These are phyloP conservation scores for Sylvicola fuscatus DNA, from an alignment of 2,888 invertebrate species.

Conservation along the genomic window DNA sequence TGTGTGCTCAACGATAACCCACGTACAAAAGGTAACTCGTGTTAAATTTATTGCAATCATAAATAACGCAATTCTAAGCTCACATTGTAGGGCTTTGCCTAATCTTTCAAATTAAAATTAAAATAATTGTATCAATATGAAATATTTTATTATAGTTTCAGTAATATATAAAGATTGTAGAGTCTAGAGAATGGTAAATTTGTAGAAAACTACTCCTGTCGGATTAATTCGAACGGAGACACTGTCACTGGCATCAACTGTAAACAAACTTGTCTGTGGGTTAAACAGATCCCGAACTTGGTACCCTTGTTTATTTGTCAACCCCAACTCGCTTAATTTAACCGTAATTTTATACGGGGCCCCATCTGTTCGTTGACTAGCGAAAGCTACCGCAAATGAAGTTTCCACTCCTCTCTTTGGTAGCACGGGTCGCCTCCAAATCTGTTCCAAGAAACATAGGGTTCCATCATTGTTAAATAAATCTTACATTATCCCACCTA, in stretches of 20 bases:
- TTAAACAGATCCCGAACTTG: conserved; percentile 12
- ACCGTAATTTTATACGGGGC: conserved; percentile 18
- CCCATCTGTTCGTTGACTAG: conserved; percentile 25
- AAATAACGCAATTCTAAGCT: too few species aligned
- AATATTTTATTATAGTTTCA: too few species aligned
- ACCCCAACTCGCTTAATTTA: conserved; percentile 17
- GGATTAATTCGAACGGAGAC: conserved; percentile 12
- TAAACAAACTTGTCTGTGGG: too few species aligned
- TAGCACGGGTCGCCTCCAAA: conserved; percentile 25
- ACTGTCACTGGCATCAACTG: conserved; percentile 4
- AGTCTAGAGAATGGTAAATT: conserved; percentile 9
- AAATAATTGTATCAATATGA: too few species aligned
- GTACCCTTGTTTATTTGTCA: conserved; percentile 18
- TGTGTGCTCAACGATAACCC: too few species aligned
- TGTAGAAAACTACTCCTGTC: conserved; percentile 13
- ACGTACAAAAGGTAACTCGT: too few species aligned
- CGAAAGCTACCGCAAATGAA: conserved; percentile 28
- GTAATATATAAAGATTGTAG: too few species aligned
- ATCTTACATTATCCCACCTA: background rate
- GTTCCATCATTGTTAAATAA: too few species aligned
- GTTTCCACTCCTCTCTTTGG: conserved; percentile 17
- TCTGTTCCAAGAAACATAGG: conserved; percentile 11
- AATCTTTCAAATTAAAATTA: too few species aligned
- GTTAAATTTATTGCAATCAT: too few species aligned
- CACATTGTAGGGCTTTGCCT: too few species aligned